Evolutionary conservation across 2,113 vertebrate genomes (phyloP), one percentile per base, ranked within the genome.

Genomic region (Pogonocichla stellata): DNA sequence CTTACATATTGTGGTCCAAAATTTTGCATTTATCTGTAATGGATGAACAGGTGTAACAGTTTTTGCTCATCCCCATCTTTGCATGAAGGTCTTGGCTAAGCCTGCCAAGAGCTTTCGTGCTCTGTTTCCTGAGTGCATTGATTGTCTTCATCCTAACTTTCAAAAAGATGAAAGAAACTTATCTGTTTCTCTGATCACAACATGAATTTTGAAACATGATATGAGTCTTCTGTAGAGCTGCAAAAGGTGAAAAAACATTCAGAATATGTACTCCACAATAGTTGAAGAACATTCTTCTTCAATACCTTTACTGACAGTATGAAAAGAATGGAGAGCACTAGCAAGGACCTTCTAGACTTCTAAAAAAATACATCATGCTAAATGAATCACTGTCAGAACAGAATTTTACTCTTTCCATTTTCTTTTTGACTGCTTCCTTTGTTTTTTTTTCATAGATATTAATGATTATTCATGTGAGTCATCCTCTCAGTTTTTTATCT

Each of bases 21-120:
- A 43, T 26, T 79, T 53, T 79, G 0, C 1, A 3, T 57, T 57
- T 70, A 0, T 56, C 7, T 19, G 1, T 45, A 71, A 47, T 2
- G 12, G 45, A 73, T 61, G 5, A 57, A n/a, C 11, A 65, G 1
- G 2, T 22, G 2, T 31, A 70, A 45, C 6, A 45, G 25, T 62
- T 62, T 62, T 56, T 78, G 5, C 29, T 70, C 13, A 40, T 80
- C 36, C 8, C 6, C 14, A 18, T 24, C 33, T 70, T 70, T 74
- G 4, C 36, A 33, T n/a, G 19, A 7, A 33, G 5, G 9, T 62
- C 50, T 80, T 77, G 34, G 14, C 9, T 77, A 53, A 56, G 25
- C 8, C 19, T n/a, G 9, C n/a, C n/a, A 40, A 70, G 19, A 43
- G 8, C 2, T 57, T 69, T 80, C 33, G 57, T 51, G 3, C 28